Evolutionary conservation across 2,888 invertebrate species (phyloP).

Genomic region (Nematopogon swammerdamellus): DNA sequence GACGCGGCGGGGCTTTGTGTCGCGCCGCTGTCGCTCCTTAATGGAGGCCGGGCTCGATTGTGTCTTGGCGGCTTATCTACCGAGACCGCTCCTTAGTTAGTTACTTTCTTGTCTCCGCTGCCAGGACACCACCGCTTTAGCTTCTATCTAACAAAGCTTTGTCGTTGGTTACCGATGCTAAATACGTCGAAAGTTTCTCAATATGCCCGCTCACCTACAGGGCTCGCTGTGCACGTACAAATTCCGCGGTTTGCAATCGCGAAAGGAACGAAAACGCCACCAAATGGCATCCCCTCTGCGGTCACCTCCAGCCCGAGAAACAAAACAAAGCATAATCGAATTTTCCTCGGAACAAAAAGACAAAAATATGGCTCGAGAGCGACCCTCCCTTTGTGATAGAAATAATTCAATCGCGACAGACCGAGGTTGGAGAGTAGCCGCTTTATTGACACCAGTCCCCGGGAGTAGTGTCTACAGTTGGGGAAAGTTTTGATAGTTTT

Average conservation of each 20-base stretch:
- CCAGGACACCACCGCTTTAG: too few species aligned
- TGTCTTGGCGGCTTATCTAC: slow-evolving; percentile 13
- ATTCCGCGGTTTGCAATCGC: too few species aligned
- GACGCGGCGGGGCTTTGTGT: slow-evolving; percentile 6
- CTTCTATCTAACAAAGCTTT: too few species aligned
- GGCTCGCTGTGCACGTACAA: too few species aligned
- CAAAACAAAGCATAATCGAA: not conserved
- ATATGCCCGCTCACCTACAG: too few species aligned
- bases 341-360: not conserved
- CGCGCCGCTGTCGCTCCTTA: slow-evolving; percentile 2
- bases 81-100: not conserved
- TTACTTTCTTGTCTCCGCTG: too few species aligned
- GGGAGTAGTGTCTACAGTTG: slow-evolving; percentile 1
- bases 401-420: not conserved
- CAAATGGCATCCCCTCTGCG: too few species aligned
- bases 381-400: too few species aligned
- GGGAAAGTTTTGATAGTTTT: slow-evolving; percentile 29
- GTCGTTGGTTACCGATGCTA: too few species aligned
- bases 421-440: not conserved
- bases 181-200: too few species aligned
- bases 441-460: not conserved
- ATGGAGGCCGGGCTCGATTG: slow-evolving; percentile 9
- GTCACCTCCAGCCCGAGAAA: too few species aligned
- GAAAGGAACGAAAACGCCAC: too few species aligned
- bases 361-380: not conserved